These are phyloP conservation scores for Rhagophthalmus giganteus DNA, from an alignment of 2,888 invertebrate species.

Conservation along the genomic window DNA sequence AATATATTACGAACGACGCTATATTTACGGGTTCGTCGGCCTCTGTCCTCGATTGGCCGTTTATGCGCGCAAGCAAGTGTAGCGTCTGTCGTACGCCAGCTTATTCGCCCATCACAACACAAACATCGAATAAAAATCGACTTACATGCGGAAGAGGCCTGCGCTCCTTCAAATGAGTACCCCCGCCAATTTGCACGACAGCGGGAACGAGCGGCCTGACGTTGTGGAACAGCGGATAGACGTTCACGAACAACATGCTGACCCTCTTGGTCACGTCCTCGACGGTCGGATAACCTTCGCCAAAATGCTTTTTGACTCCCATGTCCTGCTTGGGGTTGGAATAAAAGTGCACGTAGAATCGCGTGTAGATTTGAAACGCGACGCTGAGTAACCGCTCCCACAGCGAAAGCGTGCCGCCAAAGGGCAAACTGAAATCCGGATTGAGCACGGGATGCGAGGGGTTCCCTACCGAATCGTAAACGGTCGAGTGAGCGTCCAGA, in stretches of 20 bases:
- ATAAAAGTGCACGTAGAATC: not conserved
- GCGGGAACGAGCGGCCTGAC: conserved; percentile 45
- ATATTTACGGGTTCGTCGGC: too few relatives aligned
- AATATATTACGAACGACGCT: too few relatives aligned
- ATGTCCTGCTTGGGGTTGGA: conserved; percentile 25
- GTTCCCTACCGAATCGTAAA: conserved; percentile 46
- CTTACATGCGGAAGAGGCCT: conserved; percentile 42
- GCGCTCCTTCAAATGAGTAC: conserved; percentile 39
- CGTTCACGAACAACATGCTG: conserved; percentile 47
- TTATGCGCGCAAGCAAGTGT: too few relatives aligned
- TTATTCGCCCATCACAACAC: too few relatives aligned
- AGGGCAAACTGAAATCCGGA: conserved; percentile 43
- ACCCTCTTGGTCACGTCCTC: conserved; percentile 41
- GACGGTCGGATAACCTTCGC: conserved; percentile 39
- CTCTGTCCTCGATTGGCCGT: too few relatives aligned
- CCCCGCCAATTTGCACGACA: conserved; percentile 46
- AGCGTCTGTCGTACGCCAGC: too few relatives aligned
- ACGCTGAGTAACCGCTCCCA: conserved; percentile 36
- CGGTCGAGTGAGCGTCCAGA: conserved; percentile 41
- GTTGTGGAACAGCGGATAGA: conserved; percentile 45
- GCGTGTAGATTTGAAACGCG: not conserved
- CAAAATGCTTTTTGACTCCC: conserved; percentile 42
- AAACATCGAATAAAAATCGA: too few relatives aligned
- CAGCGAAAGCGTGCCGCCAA: conserved; percentile 40
- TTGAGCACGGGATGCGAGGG: conserved; percentile 47